A percentile compares a stretch with the other conserved stretches of the same genome.
Evolutionary conservation across 2,797 vertebrate genomes (phyloP).

Genomic region (Acrocephalus scirpaceus): DNA sequence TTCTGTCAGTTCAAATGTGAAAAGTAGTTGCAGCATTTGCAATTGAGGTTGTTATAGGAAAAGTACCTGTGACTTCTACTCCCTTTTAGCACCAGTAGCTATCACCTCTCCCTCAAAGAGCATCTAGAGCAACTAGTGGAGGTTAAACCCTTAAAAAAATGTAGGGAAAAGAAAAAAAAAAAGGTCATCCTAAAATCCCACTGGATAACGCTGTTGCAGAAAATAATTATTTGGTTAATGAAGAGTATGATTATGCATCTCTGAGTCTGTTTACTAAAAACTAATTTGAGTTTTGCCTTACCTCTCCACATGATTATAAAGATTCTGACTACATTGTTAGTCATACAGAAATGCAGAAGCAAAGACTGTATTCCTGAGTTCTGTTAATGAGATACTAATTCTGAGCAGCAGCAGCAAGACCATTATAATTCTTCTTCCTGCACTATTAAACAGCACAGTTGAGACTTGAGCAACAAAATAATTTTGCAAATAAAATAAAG

Average conservation of each 20-base stretch:
- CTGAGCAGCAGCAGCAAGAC: background rate
- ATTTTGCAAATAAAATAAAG: background rate
- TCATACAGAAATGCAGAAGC: background rate
- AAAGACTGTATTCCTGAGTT: background rate
- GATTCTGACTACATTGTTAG: background rate
- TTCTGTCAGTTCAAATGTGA: background rate
- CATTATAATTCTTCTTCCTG: background rate
- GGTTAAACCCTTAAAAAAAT: background rate
- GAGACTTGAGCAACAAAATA: background rate
- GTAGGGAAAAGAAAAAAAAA: background rate
- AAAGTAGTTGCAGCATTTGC: background rate
- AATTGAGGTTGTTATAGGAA: background rate
- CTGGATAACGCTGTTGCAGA: background rate
- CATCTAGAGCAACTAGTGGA: background rate
- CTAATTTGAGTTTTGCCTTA: background rate
- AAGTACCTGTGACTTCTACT: background rate
- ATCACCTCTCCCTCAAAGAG: background rate
- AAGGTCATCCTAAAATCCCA: background rate
- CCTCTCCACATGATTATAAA: background rate
- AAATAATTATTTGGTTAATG: background rate
- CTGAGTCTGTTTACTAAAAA: background rate
- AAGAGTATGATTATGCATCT: background rate
- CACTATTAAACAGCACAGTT: background rate
- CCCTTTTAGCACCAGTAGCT: background rate
- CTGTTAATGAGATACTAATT: background rate